These are phyloP conservation scores for Caradrina clavipalpis DNA, from an alignment of 2,888 invertebrate genomes.

Conservation along the genomic window DNA sequence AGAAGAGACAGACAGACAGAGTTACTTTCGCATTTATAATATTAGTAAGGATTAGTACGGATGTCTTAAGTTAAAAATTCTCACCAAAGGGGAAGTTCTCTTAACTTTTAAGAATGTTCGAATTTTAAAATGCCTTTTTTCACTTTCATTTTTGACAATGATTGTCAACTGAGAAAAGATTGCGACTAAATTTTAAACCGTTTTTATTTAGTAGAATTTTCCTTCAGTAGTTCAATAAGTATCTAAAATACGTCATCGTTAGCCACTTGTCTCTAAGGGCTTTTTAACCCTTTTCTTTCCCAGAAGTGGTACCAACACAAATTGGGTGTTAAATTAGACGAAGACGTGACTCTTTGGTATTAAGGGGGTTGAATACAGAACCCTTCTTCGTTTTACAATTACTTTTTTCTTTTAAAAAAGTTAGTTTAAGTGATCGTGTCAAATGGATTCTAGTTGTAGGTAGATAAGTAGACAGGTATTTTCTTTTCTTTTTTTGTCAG, in stretches of 20 bases:
- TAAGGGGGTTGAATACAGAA: conserved; percentile 56
- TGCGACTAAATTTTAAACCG: too few species aligned
- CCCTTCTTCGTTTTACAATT: conserved; percentile 39
- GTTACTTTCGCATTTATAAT: too few species aligned
- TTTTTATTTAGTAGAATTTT: too few species aligned
- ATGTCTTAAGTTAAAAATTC: too few species aligned
- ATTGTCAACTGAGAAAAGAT: too few species aligned
- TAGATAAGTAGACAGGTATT: neutral
- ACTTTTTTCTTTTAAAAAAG: conserved; percentile 33
- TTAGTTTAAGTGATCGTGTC: conserved; percentile 34
- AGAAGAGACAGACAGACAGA: too few species aligned
- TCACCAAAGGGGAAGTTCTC: too few species aligned
- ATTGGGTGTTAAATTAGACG: conserved; percentile 86
- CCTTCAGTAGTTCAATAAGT: conserved; percentile 5
- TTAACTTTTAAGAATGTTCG: too few species aligned
- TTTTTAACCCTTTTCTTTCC: conserved; percentile 72
- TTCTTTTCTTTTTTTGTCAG: too few species aligned
- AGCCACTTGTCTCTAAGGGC: conserved; percentile 47
- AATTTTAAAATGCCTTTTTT: too few species aligned
- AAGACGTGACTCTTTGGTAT: conserved; percentile 82
- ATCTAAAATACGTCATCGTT: conserved; percentile 35
- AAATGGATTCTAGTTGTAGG: conserved; percentile 2
- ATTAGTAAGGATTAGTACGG: too few species aligned
- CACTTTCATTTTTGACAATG: too few species aligned
- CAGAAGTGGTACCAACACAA: conserved; percentile 71